Percentiles rank a stretch among this genome's conserved stretches.
Conservation (phyloP, 1,140 invertebrate species). For the Yoshiicerus persimilis region DNA sequence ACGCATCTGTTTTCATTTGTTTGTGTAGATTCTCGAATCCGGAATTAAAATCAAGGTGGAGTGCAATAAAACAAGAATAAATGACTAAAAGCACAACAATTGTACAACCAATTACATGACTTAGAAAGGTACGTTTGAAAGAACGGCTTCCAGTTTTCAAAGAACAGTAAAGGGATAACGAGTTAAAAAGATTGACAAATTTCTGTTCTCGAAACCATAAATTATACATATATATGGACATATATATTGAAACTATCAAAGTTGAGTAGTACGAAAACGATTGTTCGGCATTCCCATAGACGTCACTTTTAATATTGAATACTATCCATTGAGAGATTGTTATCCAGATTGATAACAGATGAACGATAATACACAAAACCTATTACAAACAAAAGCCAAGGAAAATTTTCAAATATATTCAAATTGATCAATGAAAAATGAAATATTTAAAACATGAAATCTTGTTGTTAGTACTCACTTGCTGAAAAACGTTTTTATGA, state of each 20-base stretch:
- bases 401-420: background rate
- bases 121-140: background rate
- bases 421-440: background rate
- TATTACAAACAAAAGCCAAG: background rate
- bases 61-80: background rate
- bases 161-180: background rate
- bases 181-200: background rate
- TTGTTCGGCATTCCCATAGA: background rate
- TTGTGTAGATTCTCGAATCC: background rate
- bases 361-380: background rate
- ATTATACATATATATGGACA: background rate
- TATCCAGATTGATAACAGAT: background rate
- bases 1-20: background rate
- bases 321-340: background rate
- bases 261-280: background rate
- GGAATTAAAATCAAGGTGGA: background rate
- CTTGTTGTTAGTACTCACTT: too few species aligned
- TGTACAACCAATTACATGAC: background rate
- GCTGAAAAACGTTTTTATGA: background rate
- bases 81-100: background rate
- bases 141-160: background rate
- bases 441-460: too few species aligned
- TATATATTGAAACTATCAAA: background rate
- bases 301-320: background rate
- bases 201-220: background rate